These are phyloP conservation scores for Philonicus albiceps DNA, from an alignment of 2,888 invertebrate genomes.

Conservation along the genomic window DNA sequence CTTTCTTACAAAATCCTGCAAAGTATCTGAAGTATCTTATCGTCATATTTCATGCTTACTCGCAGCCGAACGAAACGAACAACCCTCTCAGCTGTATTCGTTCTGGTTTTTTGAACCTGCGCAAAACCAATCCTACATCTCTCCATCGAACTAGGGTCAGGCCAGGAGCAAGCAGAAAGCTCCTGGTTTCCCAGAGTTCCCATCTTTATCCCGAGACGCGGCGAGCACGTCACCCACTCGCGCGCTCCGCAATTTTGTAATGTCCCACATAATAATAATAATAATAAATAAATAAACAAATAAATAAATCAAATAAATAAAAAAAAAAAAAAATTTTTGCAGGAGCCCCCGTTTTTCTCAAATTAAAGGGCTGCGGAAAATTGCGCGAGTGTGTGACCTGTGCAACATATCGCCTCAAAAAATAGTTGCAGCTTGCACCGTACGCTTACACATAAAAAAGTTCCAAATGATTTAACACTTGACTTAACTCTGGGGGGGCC, in stretches of 20 bases:
- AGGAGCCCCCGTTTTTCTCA: background rate
- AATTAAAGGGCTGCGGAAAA: background rate
- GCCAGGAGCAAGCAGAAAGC: background rate
- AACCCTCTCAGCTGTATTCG: background rate
- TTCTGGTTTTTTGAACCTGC: background rate
- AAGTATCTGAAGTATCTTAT: background rate
- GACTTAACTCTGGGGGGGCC: background rate
- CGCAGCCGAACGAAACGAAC: background rate
- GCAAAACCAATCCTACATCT: background rate
- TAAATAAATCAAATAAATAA: background rate
- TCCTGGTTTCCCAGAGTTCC: background rate
- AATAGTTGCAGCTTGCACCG: background rate
- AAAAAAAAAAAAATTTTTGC: background rate
- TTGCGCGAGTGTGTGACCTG: background rate
- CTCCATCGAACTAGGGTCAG: background rate
- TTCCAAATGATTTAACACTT: constrained; percentile 9
- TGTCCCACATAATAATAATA: too few species aligned
- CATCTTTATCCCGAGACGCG: background rate
- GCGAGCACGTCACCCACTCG: background rate
- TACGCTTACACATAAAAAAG: background rate
- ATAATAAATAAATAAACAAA: too few species aligned
- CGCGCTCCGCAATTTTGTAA: background rate
- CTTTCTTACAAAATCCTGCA: background rate
- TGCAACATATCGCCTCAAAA: background rate
- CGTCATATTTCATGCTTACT: background rate